Percentiles rank a stretch among this genome's conserved stretches.
phyloP scores from a whole-genome alignment of 2,113 vertebrate species.

The Eira barbara region DNA sequence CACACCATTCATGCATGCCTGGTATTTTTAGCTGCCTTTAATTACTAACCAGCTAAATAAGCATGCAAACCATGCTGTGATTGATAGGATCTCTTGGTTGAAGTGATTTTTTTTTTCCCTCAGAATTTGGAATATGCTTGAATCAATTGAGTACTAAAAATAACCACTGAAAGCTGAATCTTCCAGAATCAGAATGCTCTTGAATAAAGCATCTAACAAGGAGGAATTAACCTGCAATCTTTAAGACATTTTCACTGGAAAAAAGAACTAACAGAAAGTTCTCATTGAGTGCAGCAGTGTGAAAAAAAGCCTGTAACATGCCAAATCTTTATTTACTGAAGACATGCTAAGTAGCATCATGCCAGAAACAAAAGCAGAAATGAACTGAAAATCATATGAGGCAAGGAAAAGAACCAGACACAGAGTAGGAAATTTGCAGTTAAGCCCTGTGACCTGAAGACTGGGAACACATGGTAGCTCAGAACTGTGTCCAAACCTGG shows the following conservation, averaged over 20 bases:
- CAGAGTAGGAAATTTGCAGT: not conserved
- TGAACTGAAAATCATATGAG: not conserved
- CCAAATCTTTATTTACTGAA: slow-evolving; percentile 54
- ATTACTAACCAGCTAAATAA: slow-evolving; percentile 87
- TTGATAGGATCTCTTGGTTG: slow-evolving; percentile 85
- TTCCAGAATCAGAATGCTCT: slow-evolving; percentile 74
- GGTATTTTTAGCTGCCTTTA: slow-evolving; percentile 89
- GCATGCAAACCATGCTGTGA: slow-evolving; percentile 84
- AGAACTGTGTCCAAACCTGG: not conserved
- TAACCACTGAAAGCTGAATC: slow-evolving; percentile 76
- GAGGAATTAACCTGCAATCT: slow-evolving; percentile 58
- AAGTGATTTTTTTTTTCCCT: slow-evolving; percentile 83
- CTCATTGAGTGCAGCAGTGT: not conserved
- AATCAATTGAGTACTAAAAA: slow-evolving; percentile 85
- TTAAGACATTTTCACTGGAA: slow-evolving; percentile 32
- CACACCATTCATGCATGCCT: slow-evolving; percentile 85
- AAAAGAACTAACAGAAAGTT: slow-evolving; percentile 42
- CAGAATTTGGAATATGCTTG: slow-evolving; percentile 83
- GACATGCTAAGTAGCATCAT: not conserved
- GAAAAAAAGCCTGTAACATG: not conserved
- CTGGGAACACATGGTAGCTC: not conserved
- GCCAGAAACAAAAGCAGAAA: not conserved
- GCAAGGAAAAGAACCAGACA: not conserved
- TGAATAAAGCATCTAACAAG: slow-evolving; percentile 68
- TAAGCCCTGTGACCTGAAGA: not conserved